Percentiles rank a stretch among this genome's conserved stretches.
These are phyloP conservation scores for Malaclemys terrapin DNA, from an alignment of 2,113 vertebrate species.

Conservation along the genomic window DNA sequence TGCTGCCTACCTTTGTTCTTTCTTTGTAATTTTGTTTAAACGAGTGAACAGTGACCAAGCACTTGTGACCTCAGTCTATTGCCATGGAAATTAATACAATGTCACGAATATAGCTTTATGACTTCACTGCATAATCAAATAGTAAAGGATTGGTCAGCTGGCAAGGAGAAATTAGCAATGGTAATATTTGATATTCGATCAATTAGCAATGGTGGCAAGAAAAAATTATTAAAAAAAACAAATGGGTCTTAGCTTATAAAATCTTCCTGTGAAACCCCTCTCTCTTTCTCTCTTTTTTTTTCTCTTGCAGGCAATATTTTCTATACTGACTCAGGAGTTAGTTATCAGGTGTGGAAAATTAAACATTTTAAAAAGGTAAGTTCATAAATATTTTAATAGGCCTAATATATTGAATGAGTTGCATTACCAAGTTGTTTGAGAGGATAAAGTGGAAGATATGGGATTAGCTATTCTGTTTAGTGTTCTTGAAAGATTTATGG, in stretches of 20 bases:
- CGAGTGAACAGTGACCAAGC: not conserved
- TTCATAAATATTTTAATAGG: constrained; percentile 25
- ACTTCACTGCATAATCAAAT: constrained; percentile 11
- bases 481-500: constrained; percentile 21
- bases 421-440: constrained; percentile 16
- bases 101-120: not conserved
- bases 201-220: not conserved
- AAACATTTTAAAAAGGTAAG: constrained; percentile 22
- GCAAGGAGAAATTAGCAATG: not conserved
- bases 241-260: too few relatives aligned
- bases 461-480: not conserved
- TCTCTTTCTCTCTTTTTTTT: not conserved
- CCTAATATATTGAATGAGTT: not conserved
- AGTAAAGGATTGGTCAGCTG: not conserved
- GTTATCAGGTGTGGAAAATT: constrained; percentile 46
- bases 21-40: not conserved
- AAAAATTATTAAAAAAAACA: not conserved
- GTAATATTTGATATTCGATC: not conserved
- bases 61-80: not conserved
- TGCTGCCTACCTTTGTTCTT: not conserved
- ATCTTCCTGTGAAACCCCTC: not conserved
- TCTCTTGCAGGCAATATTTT: not conserved
- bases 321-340: not conserved
- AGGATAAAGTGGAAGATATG: constrained; percentile 59
- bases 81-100: not conserved